Base-by-base conservation (phyloP, 2,888 invertebrate species). In the Drosophila quasianomalipes region DNA sequence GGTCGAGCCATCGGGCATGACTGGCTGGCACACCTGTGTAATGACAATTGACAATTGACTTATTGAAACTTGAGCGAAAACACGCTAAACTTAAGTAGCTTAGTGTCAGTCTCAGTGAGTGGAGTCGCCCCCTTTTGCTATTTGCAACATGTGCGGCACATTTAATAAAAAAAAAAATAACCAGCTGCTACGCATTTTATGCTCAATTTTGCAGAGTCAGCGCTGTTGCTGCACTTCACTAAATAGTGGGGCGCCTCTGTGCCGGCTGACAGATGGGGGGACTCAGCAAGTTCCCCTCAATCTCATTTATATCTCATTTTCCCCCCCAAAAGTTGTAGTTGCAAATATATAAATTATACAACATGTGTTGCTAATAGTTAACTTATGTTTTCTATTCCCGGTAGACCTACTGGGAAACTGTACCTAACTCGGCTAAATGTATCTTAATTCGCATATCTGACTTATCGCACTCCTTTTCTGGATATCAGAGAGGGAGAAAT, bases 241-340 rank as follows among this genome's bases (percentile, higher is more conserved):
- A 69, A 89, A 85, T 86, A 89, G 86, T 84, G 80, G 80, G 84
- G 74, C 60, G 70, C 66, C 89, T 73, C 89, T 85, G 85, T 89
- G 68, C 65, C 54, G 53, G 52, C 60, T 52, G 31, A 19, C 51
- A 47, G 12, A 49, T 53, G 64, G 77, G 64, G 77, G 64, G 39
- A 55, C 28, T 7, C 37, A 35, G 54, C 70, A 54, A 31, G 31
- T 14, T 33, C 67, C 55, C 73, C 69, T 16, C 37, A 51, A 64
- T 44, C 62, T 51, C 35, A 65, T 33, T n/a, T 51, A 59, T 31
- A 31, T 30, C 37, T 4, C 47, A 22, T 65, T 44, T 19, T 0
- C 7, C 16, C 52, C 53, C 39, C 10, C 4, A 33, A 44, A 35
- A 30, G n/a, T 44, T 35, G 22, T 30, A 16, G 28, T 41, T 16